Evolutionary conservation across 2,797 vertebrate genomes (phyloP), one percentile per base, ranked within the genome.

Genomic region (Aeoliscus strigatus): DNA sequence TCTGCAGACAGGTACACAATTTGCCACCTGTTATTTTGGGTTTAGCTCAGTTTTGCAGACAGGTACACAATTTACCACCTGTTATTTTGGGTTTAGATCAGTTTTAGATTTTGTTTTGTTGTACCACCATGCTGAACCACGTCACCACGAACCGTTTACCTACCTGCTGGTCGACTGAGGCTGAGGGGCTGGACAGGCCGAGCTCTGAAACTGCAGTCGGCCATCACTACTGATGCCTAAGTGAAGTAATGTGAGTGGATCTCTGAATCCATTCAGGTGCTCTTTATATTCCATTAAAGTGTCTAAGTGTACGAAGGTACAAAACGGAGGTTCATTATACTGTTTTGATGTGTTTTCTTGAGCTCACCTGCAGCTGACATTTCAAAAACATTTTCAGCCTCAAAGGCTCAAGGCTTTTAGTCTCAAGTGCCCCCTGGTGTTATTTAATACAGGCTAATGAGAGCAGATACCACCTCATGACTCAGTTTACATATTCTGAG

Each of bases 31-130:
- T 55, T 66, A 25, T 61, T 63, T 79, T 71, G 24, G 85, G 79
- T 81, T 81, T 77, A 79, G 75, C 60, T 80, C 73, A 54, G 60
- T 39, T 80, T 54, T 60, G 37, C 90, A 90, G 90, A 77, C 60
- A 79, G 70, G 50, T 51, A 69, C 39, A 0, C 15, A n/a, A 16
- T 60, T 73, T 66, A 35, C 33, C n/a, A n/a, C n/a, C n/a, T 46
- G 18, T 55, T 66, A 25, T 61, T 63, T 79, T 71, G 24, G 85
- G 79, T 81, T 81, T 77, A 79, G 75, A 60, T 80, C 73, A 54
- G 60, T 39, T 57, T 42, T 52, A 25, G 13, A 28, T 52, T 56
- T 12, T 24, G 26, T 31, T 39, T n/a, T 35, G 21, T 36, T 6
- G 2, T n/a, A 14, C 34, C 28, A 9, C 32, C 17, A 51, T 63